phyloP scores from a whole-genome alignment of 1,140 invertebrate species.

The Listronotus oregonensis region DNA sequence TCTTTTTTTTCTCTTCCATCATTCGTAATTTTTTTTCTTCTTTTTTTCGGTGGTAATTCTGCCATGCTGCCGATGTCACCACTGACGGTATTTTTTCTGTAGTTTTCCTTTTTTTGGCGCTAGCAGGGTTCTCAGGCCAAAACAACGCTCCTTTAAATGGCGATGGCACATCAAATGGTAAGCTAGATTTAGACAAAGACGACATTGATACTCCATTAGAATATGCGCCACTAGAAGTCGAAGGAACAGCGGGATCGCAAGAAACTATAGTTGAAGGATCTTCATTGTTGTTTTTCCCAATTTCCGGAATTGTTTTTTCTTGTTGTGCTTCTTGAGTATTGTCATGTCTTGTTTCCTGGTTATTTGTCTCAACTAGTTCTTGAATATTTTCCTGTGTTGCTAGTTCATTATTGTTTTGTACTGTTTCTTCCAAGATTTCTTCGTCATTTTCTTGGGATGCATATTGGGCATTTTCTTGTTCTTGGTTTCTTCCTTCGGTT shows the following conservation, averaged over 20 bases:
- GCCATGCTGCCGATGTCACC: background rate
- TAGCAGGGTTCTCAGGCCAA: background rate
- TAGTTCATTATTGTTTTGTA: background rate
- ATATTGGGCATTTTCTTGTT: constrained; percentile 1
- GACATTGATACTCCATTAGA: too few species aligned
- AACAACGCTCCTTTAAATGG: background rate
- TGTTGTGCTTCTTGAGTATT: constrained; percentile 1
- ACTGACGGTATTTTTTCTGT: background rate
- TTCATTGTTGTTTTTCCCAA: too few species aligned
- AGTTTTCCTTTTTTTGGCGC: background rate
- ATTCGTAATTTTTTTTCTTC: background rate
- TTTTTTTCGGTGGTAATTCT: background rate
- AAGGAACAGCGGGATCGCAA: too few species aligned
- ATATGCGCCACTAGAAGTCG: too few species aligned
- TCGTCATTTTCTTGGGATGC: background rate
- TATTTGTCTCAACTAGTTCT: background rate
- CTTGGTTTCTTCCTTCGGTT: background rate
- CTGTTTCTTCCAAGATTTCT: background rate
- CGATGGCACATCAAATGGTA: background rate
- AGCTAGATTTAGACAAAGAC: too few species aligned
- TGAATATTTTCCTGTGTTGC: constrained; percentile 1
- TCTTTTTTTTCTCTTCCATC: background rate
- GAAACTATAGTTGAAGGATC: too few species aligned
- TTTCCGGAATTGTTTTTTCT: too few species aligned
- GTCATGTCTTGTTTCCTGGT: constrained; percentile 1